These are phyloP conservation scores for Trididemnum clinides DNA, from an alignment of 23 tunicate genomes.

Conservation along the genomic window DNA sequence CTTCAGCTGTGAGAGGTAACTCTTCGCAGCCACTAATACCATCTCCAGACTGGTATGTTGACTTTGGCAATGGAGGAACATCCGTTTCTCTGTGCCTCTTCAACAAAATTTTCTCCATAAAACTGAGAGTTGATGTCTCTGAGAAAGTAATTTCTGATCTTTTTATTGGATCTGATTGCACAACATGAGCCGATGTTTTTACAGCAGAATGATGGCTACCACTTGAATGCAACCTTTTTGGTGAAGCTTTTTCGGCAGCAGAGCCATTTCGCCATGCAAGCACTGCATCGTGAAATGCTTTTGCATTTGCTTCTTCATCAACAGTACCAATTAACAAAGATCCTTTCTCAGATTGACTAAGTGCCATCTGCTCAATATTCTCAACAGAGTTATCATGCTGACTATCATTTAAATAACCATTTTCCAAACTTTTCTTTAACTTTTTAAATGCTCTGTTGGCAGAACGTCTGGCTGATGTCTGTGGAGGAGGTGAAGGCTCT, in stretches of 20 bases:
- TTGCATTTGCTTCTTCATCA: slow-evolving; percentile 84
- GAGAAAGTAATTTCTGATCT: slow-evolving; percentile 57
- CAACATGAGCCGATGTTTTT: slow-evolving; percentile 78
- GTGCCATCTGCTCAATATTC: too few species aligned
- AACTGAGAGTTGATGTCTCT: slow-evolving; percentile 64
- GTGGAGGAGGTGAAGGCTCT: slow-evolving; percentile 12
- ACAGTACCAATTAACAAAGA: slow-evolving; percentile 44
- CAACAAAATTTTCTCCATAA: slow-evolving; percentile 64
- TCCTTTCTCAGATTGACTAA: slow-evolving; percentile 13
- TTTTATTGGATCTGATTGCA: slow-evolving; percentile 77
- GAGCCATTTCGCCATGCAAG: slow-evolving; percentile 61
- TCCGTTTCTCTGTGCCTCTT: slow-evolving; percentile 74
- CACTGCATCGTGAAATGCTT: slow-evolving; percentile 80
- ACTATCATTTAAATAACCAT: too few species aligned
- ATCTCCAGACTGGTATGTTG: not conserved
- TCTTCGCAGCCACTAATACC: not conserved
- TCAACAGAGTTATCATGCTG: too few species aligned
- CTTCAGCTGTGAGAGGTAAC: slow-evolving; percentile 32
- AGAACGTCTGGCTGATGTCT: not conserved
- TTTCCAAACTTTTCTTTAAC: not conserved
- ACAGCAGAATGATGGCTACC: not conserved
- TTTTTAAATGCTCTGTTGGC: not conserved
- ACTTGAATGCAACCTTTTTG: not conserved
- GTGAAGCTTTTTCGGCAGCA: not conserved
- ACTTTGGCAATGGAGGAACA: slow-evolving; percentile 67